Base-by-base conservation (phyloP, 2,113 vertebrate species). In the Athene noctua region DNA sequence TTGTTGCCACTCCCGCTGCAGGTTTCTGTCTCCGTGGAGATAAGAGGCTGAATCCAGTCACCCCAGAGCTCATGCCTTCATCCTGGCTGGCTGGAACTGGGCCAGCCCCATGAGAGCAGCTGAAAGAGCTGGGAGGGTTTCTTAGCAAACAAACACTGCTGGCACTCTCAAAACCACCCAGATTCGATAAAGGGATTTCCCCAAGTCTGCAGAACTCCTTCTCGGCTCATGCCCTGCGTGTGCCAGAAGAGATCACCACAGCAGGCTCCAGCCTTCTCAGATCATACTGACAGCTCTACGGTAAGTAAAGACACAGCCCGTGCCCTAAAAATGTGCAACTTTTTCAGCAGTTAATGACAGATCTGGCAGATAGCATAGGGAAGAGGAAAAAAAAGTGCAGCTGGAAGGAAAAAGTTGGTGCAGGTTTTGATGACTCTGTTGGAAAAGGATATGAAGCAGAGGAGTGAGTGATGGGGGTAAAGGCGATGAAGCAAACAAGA, bases 191-290 rank as follows among this genome's bases (percentile, higher is more conserved):
- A 62, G 30, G 55, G 34, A 86, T 68, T 93, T 88, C 40, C 74
- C 38, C 29, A 36, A 27, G 38, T 17, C n/a, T 71, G 66, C 73
- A 84, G 55, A 87, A 57, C 4, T 49, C 17, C 17, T 3, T 1
- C 61, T 49, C 0, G 0, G n/a, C 52, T 86, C 38, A 27, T 0
- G 0, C 46, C 42, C 26, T 11, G 14, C 6, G 3, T 3, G 36
- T 44, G 34, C 44, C 58, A 67, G 66, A 71, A 19, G 55, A 70
- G 22, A 49, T 67, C 71, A 22, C 4, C 81, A 74, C 4, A 14
- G 46, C 46, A 78, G 77, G 49, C 36, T 74, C 29, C 8, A 30
- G 18, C 36, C 77, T 27, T 44, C 62, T 73, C 38, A 38, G 51
- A 57, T 51, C 16, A 5, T 1, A 8, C 55, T 19, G 55, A 55